These are phyloP conservation scores for Tribolium castaneum DNA, from an alignment of 1,140 invertebrate genomes.

Conservation along the genomic window DNA sequence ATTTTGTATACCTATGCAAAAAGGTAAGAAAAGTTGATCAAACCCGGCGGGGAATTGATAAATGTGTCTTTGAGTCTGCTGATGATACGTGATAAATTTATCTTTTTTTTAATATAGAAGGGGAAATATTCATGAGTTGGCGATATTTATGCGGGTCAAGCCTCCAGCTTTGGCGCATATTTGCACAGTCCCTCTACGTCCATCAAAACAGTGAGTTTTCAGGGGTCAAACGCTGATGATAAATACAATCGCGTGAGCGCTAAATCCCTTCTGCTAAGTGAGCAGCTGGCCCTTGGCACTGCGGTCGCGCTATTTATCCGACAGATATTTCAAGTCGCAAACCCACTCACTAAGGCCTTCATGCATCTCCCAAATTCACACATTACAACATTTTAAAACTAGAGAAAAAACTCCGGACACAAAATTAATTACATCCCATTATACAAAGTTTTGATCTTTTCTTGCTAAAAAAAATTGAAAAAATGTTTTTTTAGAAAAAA, in stretches of 20 bases:
- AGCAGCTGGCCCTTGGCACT: background rate
- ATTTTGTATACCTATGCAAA: background rate
- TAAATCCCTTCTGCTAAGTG: conserved; percentile 8
- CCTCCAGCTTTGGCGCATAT: background rate
- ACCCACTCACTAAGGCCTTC: too few species aligned
- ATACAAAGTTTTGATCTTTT: too few species aligned
- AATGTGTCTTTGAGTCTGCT: background rate
- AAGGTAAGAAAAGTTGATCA: background rate
- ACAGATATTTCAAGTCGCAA: too few species aligned
- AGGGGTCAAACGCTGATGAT: background rate
- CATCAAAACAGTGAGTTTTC: conserved; percentile 12
- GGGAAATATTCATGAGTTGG: conserved; percentile 1
- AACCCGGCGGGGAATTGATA: background rate
- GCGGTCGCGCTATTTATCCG: conserved; percentile 1
- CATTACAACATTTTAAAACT: too few species aligned
- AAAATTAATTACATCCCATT: too few species aligned
- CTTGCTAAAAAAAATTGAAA: too few species aligned
- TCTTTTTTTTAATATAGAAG: background rate
- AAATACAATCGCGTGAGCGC: conserved; percentile 14
- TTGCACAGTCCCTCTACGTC: conserved; percentile 12
- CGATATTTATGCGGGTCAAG: conserved; percentile 20
- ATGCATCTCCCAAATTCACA: too few species aligned
- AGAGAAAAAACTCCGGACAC: too few species aligned
- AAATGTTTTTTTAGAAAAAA: too few species aligned
- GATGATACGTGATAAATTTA: background rate